Percentiles rank a stretch among this genome's conserved stretches.
Conservation (phyloP, 2,113 vertebrate genomes). For the Panurus biarmicus region DNA sequence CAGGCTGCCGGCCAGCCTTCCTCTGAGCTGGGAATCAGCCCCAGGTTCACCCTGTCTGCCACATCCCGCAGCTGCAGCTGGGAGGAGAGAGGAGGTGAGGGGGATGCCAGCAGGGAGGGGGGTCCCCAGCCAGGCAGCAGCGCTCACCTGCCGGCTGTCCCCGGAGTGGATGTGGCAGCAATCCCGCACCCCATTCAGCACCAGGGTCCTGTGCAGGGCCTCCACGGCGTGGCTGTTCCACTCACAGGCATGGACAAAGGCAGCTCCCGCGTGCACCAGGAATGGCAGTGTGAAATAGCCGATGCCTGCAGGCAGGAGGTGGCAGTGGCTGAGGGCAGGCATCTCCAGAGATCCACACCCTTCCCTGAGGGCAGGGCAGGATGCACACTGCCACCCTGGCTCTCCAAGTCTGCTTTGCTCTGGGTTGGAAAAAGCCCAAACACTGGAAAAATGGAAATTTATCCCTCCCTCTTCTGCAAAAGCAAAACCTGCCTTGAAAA, state of each 20-base stretch:
- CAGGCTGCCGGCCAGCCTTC: conserved; percentile 86
- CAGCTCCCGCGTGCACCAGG: conserved; percentile 79
- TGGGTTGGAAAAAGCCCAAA: background rate
- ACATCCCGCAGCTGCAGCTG: conserved; percentile 74
- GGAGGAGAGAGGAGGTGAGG: background rate
- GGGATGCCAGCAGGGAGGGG: rapidly evolving
- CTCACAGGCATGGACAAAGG: conserved; percentile 86
- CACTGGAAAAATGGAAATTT: background rate
- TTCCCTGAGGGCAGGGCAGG: background rate
- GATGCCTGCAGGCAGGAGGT: conserved; percentile 68
- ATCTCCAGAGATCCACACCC: rapidly evolving
- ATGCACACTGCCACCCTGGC: rapidly evolving
- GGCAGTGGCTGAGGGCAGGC: background rate
- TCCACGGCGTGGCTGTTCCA: conserved; percentile 82
- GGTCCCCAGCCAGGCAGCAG: rapidly evolving
- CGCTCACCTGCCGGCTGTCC: conserved; percentile 80
- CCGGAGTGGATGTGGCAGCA: conserved; percentile 81
- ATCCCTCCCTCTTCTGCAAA: background rate
- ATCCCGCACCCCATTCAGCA: conserved; percentile 76
- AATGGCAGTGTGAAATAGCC: conserved; percentile 93
- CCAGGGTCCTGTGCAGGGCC: conserved; percentile 80
- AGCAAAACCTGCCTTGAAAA: background rate
- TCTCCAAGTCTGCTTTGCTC: background rate
- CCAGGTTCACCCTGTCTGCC: conserved; percentile 89
- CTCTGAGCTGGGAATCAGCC: conserved; percentile 87